These are phyloP conservation scores for Poeciliopsis occidentalis DNA, from an alignment of 2,113 vertebrate species.

Conservation along the genomic window DNA sequence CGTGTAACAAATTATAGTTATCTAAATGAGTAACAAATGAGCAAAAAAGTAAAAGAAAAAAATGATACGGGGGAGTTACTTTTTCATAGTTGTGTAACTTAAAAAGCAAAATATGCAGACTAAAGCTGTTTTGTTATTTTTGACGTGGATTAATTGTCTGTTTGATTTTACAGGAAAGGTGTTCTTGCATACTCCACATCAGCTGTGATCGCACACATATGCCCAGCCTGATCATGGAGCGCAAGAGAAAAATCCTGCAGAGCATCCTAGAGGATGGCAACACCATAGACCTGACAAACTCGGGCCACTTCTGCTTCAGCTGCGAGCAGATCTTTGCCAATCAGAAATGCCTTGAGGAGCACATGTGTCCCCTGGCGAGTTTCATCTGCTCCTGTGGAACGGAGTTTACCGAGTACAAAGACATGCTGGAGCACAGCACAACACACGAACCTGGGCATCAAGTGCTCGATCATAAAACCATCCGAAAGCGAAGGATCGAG, in stretches of 20 bases:
- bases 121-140: background rate
- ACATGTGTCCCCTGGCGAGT: slow-evolving; percentile 57
- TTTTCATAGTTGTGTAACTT: too few species aligned
- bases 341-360: slow-evolving; percentile 62
- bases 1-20: background rate
- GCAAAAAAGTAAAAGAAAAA: background rate
- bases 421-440: slow-evolving; percentile 66
- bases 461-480: slow-evolving; percentile 59
- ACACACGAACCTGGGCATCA: slow-evolving; percentile 69
- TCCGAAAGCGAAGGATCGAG: slow-evolving; percentile 62
- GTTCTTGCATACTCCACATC: background rate
- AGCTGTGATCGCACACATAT: slow-evolving; percentile 1
- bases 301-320: slow-evolving; percentile 66
- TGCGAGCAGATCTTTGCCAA: slow-evolving; percentile 71
- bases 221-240: slow-evolving; percentile 49
- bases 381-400: slow-evolving; percentile 78
- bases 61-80: background rate
- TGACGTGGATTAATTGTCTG: background rate
- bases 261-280: slow-evolving; percentile 20
- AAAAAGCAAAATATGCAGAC: background rate
- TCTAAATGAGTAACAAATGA: too few species aligned
- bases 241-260: background rate
- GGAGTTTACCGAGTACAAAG: slow-evolving; percentile 62
- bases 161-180: slow-evolving; percentile 16
- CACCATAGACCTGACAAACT: slow-evolving; percentile 25